These are phyloP conservation scores for Ashinkailepas kermadecensis DNA, from an alignment of 2,888 invertebrate genomes.

Conservation along the genomic window DNA sequence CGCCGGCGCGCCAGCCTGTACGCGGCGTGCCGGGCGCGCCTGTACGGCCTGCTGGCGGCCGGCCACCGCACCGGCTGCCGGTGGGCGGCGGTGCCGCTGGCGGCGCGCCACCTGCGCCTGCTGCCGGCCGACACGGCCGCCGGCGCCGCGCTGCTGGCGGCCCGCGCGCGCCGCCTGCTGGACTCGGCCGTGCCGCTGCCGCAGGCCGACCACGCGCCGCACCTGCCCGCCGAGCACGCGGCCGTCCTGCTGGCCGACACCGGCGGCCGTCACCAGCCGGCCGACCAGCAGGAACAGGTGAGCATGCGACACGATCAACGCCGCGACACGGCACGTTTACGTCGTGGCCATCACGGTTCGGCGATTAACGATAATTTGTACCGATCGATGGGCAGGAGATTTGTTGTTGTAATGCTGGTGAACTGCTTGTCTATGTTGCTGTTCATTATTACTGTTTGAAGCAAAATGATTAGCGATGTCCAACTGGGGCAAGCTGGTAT, in stretches of 20 bases:
- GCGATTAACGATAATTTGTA: too few relatives aligned
- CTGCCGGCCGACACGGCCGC: not conserved
- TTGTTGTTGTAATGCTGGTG: too few relatives aligned
- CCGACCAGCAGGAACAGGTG: not conserved
- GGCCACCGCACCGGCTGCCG: conserved; percentile 8
- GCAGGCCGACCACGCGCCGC: not conserved
- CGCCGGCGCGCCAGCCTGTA: not conserved
- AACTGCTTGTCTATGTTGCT: too few relatives aligned
- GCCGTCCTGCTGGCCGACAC: not conserved
- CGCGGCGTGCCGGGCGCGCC: not conserved
- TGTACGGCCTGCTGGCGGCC: not conserved
- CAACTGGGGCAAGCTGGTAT: too few relatives aligned
- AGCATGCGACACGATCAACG: not conserved
- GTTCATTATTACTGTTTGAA: too few relatives aligned
- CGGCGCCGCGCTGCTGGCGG: not conserved
- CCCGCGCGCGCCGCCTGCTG: not conserved
- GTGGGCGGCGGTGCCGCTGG: not conserved
- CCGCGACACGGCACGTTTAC: too few relatives aligned
- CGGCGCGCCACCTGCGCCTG: not conserved
- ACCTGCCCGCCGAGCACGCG: not conserved
- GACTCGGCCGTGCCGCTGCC: not conserved
- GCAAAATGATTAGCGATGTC: too few relatives aligned
- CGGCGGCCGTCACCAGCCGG: not conserved
- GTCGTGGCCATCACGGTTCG: too few relatives aligned
- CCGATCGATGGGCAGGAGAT: too few relatives aligned